These are phyloP conservation scores for Bombus waltoni DNA, from an alignment of 1,140 invertebrate species.

Conservation along the genomic window DNA sequence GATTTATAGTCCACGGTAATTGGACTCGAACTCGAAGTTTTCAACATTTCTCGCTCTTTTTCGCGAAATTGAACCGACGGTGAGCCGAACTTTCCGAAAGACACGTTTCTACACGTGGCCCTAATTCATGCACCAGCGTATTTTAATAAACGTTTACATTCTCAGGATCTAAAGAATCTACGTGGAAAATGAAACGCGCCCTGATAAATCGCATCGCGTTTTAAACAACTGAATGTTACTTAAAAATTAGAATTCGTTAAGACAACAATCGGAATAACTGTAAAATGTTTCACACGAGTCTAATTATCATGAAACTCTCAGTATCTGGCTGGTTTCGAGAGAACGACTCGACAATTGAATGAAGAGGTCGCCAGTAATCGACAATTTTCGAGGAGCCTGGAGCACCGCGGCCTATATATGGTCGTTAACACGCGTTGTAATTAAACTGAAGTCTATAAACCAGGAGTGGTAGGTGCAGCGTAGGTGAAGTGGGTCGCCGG, in stretches of 20 bases:
- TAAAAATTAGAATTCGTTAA: background rate
- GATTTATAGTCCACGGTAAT: background rate
- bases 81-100: too few species aligned
- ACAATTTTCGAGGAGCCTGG: constrained; percentile 48
- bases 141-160: too few species aligned
- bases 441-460: constrained; percentile 66
- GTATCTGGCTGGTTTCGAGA: background rate
- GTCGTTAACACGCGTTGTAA: constrained; percentile 62
- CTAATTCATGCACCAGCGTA: too few species aligned
- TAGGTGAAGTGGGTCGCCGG: constrained; percentile 56
- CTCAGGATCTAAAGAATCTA: too few species aligned
- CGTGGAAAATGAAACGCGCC: too few species aligned
- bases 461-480: constrained; percentile 48
- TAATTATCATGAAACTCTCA: background rate
- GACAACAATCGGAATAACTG: background rate
- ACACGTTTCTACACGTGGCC: too few species aligned
- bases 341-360: constrained; percentile 20
- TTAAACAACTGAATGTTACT: too few species aligned
- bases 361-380: constrained; percentile 48
- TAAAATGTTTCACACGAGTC: too few species aligned
- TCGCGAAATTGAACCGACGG: background rate
- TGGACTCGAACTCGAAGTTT: background rate
- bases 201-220: too few species aligned
- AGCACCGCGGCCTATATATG: constrained; percentile 46
- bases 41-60: background rate